Percentiles rank a stretch among this genome's conserved stretches.
These are phyloP conservation scores for Synchiropus splendidus DNA, from an alignment of 2,113 vertebrate genomes.

Conservation along the genomic window DNA sequence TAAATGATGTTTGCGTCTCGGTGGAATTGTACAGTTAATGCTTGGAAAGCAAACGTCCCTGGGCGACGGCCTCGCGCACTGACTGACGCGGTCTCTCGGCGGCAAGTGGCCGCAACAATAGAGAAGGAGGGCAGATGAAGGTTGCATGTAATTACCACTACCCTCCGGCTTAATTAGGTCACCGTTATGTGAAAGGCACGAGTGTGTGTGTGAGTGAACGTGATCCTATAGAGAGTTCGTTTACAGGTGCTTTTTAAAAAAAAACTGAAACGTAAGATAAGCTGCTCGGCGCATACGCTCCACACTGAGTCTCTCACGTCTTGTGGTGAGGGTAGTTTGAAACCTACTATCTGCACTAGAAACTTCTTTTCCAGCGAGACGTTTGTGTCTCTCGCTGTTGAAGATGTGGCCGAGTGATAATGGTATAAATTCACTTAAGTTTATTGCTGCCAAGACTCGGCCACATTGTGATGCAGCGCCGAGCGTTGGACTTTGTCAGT, in stretches of 20 bases:
- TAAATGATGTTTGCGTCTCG: conserved; percentile 20
- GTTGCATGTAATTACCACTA: conserved; percentile 58
- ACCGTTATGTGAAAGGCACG: conserved; percentile 37
- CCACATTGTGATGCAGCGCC: background rate
- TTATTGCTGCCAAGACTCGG: too few species aligned
- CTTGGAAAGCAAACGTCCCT: conserved; percentile 16
- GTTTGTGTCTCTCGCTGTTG: too few species aligned
- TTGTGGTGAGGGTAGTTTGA: too few species aligned
- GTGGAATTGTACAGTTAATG: conserved; percentile 23
- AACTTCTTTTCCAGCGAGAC: background rate
- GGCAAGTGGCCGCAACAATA: conserved; percentile 46
- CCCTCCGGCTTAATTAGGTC: conserved; percentile 55
- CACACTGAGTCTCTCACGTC: too few species aligned
- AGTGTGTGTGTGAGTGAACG: too few species aligned
- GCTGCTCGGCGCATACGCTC: too few species aligned
- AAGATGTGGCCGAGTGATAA: too few species aligned
- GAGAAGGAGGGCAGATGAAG: conserved; percentile 48
- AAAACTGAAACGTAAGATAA: too few species aligned
- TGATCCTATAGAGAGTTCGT: too few species aligned
- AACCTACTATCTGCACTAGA: background rate
- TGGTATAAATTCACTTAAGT: too few species aligned
- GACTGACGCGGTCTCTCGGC: conserved; percentile 25
- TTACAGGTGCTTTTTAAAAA: too few species aligned
- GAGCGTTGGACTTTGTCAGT: conserved; percentile 6
- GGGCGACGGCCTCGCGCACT: conserved; percentile 12